These are phyloP conservation scores for Macrophya annulata DNA, from an alignment of 2,888 invertebrate species.

Conservation along the genomic window DNA sequence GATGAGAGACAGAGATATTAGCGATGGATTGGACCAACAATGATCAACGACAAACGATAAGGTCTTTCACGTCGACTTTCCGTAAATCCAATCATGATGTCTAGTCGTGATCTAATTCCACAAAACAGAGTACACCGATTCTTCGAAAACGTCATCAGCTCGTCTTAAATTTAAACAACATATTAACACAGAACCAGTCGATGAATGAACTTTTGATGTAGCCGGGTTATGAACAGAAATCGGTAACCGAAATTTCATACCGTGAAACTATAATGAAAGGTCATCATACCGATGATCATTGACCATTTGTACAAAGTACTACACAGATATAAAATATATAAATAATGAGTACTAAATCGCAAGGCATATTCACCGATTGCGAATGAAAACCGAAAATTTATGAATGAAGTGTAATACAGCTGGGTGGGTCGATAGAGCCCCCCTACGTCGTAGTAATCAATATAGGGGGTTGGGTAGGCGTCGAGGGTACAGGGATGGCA, in stretches of 20 bases:
- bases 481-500: slow-evolving; percentile 73
- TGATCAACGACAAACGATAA: slow-evolving; percentile 25
- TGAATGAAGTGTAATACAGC: slow-evolving; percentile 78
- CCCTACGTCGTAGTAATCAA: slow-evolving; percentile 76
- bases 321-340: not conserved
- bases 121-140: not conserved
- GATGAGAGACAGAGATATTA: slow-evolving; percentile 1
- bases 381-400: slow-evolving; percentile 73
- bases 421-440: slow-evolving; percentile 78
- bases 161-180: not conserved
- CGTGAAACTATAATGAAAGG: no score
- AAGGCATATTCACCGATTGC: slow-evolving; percentile 36
- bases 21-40: slow-evolving; percentile 24
- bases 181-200: not conserved
- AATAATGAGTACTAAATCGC: slow-evolving; percentile 15
- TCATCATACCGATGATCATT: not conserved
- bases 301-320: not conserved
- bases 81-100: slow-evolving; percentile 2
- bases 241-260: no score
- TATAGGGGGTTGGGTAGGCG: slow-evolving; percentile 72
- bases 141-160: not conserved
- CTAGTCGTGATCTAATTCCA: slow-evolving; percentile 14
- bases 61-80: not conserved
- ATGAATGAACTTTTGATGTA: not conserved
- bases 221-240: not conserved